Conservation (phyloP, 2,113 vertebrate genomes). For the Takifugu flavidus region DNA sequence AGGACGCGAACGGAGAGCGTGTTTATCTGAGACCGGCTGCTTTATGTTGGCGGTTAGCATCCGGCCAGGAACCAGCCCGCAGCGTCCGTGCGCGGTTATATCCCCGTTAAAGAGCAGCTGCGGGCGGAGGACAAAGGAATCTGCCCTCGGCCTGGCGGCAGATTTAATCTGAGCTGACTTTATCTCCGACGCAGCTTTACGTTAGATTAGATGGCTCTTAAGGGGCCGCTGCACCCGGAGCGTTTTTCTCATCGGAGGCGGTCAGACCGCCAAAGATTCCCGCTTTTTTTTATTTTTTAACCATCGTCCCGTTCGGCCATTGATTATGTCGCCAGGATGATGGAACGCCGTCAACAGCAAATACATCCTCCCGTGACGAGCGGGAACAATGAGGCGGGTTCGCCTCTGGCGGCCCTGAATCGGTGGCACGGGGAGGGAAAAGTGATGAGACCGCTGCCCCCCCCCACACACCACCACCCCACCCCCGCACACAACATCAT, state of each 20-base stretch:
- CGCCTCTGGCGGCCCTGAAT: conserved; percentile 26
- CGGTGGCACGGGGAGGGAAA: conserved; percentile 11
- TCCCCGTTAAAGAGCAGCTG: no score
- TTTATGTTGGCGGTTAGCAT: no score
- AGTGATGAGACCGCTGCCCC: conserved; percentile 28
- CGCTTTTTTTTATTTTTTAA: no score
- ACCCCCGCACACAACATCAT: conserved; percentile 33
- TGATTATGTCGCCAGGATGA: conserved; percentile 45
- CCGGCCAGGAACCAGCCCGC: no score
- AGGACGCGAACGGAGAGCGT: no score
- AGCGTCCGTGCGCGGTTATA: no score
- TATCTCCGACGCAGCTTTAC: conserved; percentile 51
- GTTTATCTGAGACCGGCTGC: no score
- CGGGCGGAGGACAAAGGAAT: no score
- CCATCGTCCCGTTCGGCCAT: no score
- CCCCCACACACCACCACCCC: no score
- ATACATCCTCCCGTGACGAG: conserved; percentile 26
- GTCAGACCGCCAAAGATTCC: conserved; percentile 33
- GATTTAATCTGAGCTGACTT: conserved; percentile 57
- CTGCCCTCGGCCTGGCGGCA: conserved; percentile 23
- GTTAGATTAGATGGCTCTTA: conserved; percentile 53
- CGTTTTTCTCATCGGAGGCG: conserved; percentile 33
- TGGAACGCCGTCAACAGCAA: conserved; percentile 39
- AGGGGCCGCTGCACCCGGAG: conserved; percentile 17
- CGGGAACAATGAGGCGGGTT: conserved; percentile 17